Evolutionary conservation across 2,797 vertebrate genomes (phyloP).

Genomic region (Micrastur ruficollis): DNA sequence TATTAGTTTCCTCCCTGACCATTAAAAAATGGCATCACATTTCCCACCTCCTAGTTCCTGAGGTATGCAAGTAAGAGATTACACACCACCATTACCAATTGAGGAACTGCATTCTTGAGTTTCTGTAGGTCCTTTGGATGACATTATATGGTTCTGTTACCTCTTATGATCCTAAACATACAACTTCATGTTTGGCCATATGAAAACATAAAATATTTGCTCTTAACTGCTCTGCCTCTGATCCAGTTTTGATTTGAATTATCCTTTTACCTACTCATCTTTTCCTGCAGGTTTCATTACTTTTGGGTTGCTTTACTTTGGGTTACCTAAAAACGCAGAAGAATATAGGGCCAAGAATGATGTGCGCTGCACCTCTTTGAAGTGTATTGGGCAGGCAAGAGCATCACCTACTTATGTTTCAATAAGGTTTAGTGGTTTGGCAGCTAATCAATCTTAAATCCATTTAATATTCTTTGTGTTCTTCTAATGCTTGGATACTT

Average conservation of each 20-base stretch:
- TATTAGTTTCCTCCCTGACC: not conserved
- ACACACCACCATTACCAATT: not conserved
- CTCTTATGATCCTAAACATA: not conserved
- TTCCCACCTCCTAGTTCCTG: not conserved
- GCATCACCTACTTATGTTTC: not conserved
- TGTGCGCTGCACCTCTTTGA: rapidly evolving
- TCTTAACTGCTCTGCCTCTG: not conserved
- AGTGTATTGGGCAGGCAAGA: not conserved
- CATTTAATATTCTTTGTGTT: not conserved
- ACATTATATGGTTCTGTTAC: not conserved
- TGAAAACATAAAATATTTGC: not conserved
- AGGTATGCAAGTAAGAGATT: not conserved
- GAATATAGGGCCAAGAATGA: not conserved
- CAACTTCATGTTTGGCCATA: not conserved
- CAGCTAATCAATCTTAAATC: not conserved
- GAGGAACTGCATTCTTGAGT: not conserved
- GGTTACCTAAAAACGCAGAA: not conserved
- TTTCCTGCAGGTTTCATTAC: not conserved
- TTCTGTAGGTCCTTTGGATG: not conserved
- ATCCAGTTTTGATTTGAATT: not conserved
- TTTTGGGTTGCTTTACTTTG: not conserved
- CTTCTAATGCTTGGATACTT: not conserved
- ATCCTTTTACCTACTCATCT: not conserved
- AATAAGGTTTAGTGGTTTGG: not conserved
- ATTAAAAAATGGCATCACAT: not conserved